These are phyloP conservation scores for Fulmarus glacialis DNA, from an alignment of 2,113 vertebrate species.

Conservation along the genomic window DNA sequence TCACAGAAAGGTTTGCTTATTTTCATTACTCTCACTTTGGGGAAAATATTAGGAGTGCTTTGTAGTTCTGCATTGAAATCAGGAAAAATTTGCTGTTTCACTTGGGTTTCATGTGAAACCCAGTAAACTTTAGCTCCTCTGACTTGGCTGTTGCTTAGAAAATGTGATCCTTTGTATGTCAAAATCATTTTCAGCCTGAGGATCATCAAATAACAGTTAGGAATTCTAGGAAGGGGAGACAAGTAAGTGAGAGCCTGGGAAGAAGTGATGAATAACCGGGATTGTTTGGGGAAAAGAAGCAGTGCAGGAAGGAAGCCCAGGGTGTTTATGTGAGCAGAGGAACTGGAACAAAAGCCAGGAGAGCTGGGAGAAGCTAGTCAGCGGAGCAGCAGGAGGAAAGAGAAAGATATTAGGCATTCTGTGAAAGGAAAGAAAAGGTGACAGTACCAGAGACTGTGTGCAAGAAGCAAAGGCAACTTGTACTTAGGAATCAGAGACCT, in stretches of 20 bases:
- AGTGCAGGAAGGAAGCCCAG: constrained; percentile 43
- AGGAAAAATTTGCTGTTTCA: background rate
- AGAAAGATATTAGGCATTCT: background rate
- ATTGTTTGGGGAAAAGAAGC: background rate
- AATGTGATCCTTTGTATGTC: background rate
- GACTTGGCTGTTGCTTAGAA: background rate
- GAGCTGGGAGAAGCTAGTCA: background rate
- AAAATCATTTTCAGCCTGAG: constrained; percentile 9
- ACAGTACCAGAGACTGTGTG: background rate
- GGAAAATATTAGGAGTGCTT: background rate
- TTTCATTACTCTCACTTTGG: background rate
- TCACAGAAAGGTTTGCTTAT: background rate
- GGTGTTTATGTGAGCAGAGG: constrained; percentile 55
- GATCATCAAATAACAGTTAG: background rate
- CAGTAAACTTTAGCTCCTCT: background rate
- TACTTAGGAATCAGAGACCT: background rate
- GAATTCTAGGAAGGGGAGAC: background rate
- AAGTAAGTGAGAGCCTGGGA: constrained; percentile 51
- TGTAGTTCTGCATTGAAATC: background rate
- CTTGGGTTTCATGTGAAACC: background rate
- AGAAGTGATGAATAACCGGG: background rate
- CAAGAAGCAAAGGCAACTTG: background rate
- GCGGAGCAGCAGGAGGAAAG: background rate
- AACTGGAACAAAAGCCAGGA: constrained; percentile 34
- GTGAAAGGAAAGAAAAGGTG: background rate